Evolutionary conservation across 1,140 invertebrate genomes (phyloP), one percentile per base, ranked within the genome.

Genomic region (Leptinotarsa undecemlineata): DNA sequence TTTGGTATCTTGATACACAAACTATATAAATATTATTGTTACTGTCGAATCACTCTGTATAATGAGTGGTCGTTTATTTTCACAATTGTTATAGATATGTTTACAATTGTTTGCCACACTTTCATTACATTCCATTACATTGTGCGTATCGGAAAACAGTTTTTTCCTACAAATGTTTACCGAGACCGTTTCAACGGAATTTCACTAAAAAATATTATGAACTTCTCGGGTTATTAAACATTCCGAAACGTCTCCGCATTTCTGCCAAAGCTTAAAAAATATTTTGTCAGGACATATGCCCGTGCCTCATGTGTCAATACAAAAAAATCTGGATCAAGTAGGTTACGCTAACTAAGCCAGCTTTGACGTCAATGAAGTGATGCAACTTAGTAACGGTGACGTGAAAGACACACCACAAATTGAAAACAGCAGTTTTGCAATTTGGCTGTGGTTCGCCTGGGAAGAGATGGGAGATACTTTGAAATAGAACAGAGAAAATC

Each of bases 291-390:
- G 63, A 33, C 23, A 66, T 62, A 19, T 66, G 26, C 26, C 21
- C 63, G 20, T 23, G 15, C 26, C 20, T 66, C 63, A 66, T 33
- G 63, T 33, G 26, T 23, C 26, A 66, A 66, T 14, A 66, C 11
- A 11, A 42, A 42, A 64, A 69, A 69, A 26, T 51, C 33, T 61
- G 51, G 69, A 23, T 33, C 19, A 60, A 71, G 23, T 26, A 33
- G 23, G 57, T 48, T 51, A 26, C 33, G 72, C 72, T 42, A 68
- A 68, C 63, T 68, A 68, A 74, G 51, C 19, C 66, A 68, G 11
- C 51, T 57, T 26, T 68, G 72, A 74, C 72, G 72, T 74, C 72
- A 74, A 74, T 74, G 51, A 57, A 42, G 66, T 74, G 72, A 68
- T 74, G 72, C 72, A 74, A 74, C 48, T 13, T 19, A 26, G 71